Base-by-base conservation (phyloP, 1,140 invertebrate genomes). In the Chrysomallon squamiferum region DNA sequence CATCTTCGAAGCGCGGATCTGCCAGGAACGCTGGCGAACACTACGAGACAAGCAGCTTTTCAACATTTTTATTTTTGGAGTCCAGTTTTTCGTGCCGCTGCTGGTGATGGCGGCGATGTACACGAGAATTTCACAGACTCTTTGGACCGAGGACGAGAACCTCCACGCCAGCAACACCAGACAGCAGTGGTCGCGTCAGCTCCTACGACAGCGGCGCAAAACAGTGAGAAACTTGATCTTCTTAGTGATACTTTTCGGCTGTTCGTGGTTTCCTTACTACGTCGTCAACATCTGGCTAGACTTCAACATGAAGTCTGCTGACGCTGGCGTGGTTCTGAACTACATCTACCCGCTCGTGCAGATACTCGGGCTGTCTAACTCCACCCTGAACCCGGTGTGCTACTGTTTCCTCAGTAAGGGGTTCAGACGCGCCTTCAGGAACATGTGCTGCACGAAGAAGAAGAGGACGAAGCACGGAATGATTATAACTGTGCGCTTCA, bases 51-150 rank as follows among this genome's bases (percentile, higher is more conserved):
- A 73, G 65, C 75, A 75, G 35, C 27, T 71, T 0, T 93, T 91
- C 87, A 89, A 88, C 56, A 85, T 91, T 22, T 76, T 91, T 47
- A 91, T 92, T 75, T 87, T 90, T 35, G 77, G 92, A 1, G 83
- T 93, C 35, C 88, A 95, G 2, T 95, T 94, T 83, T 87, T 89
- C 70, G 84, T 91, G 11, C 93, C 93, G 0, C 83, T 95, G 13
- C 69, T 91, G 3, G 90, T 95, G 75, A 95, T 95, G 92, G 90
- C 88, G 30, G 85, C 93, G 2, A 91, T 93, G 1, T 95, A 95
- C 83, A 90, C 89, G 71, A 92, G 93, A 83, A 95, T 95, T 59
- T 90, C 92, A 6, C 82, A 88, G 15, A 93, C 94, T 0, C 85
- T 95, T 1, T 95, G 93, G 93, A 90, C 87, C 49, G 91, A 90